Evolutionary conservation across 1,140 invertebrate genomes (phyloP).

Genomic region (Drosophila repletoides): DNA sequence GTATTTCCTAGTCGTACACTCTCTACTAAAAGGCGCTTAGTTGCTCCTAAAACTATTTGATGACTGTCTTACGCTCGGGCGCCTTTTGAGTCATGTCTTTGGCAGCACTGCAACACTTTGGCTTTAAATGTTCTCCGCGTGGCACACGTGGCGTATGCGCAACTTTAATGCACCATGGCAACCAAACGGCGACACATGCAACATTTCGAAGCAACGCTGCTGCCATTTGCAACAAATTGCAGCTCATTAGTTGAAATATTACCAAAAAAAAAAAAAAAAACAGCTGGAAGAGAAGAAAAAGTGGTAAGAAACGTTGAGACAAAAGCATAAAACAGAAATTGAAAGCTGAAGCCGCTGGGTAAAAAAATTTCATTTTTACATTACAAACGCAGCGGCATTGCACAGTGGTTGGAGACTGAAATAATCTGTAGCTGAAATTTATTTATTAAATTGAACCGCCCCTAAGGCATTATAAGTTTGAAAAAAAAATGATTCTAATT

Average conservation of each 20-base stretch:
- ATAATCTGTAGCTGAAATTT: background rate
- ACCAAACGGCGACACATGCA: conserved; percentile 46
- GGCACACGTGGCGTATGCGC: conserved; percentile 32
- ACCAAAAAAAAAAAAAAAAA: background rate
- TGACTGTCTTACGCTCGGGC: conserved; percentile 68
- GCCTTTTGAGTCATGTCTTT: conserved; percentile 47
- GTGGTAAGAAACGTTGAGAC: conserved; percentile 41
- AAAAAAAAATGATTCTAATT: too few species aligned
- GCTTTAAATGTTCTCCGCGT: conserved; percentile 36
- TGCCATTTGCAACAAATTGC: conserved; percentile 73
- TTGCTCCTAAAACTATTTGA: conserved; percentile 58
- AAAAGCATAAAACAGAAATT: conserved; percentile 60
- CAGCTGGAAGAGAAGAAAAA: background rate
- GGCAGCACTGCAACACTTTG: conserved; percentile 11
- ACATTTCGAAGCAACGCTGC: conserved; percentile 23
- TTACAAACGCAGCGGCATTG: conserved; percentile 40
- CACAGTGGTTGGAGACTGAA: conserved; percentile 27
- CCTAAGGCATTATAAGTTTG: too few species aligned
- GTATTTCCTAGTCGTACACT: too few species aligned
- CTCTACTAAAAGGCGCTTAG: too few species aligned
- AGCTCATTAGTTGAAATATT: conserved; percentile 70
- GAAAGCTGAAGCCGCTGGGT: conserved; percentile 21
- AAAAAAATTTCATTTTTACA: conserved; percentile 45
- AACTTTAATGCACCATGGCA: conserved; percentile 34
- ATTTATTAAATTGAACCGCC: too few species aligned